These are phyloP conservation scores for Etheostoma perlongum DNA, from an alignment of 2,797 vertebrate species.

Conservation along the genomic window DNA sequence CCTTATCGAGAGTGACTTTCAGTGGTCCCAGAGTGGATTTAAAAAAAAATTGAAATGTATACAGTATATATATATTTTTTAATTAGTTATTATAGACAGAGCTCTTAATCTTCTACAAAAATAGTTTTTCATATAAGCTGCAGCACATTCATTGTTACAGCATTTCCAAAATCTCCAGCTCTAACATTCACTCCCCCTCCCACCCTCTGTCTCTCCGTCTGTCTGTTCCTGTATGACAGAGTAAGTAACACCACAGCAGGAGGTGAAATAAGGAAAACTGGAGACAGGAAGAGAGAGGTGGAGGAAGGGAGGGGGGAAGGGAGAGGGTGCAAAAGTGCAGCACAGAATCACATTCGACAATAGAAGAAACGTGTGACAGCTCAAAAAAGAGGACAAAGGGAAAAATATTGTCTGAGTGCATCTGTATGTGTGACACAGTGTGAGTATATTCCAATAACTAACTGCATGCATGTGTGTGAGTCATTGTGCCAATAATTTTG, in stretches of 20 bases:
- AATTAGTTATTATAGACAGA: not conserved
- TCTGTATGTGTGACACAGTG: constrained; percentile 30
- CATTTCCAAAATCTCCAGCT: constrained; percentile 62
- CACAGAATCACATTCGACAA: constrained; percentile 48
- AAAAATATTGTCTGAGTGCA: constrained; percentile 9
- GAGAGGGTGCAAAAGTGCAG: constrained; percentile 71
- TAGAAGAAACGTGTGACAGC: constrained; percentile 65
- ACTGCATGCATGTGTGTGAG: constrained; percentile 39
- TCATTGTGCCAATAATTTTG: constrained; percentile 53
- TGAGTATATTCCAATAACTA: constrained; percentile 45
- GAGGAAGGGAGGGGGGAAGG: constrained; percentile 33
- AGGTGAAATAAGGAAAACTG: constrained; percentile 75
- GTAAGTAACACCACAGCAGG: constrained; percentile 82
- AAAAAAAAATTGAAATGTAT: not conserved
- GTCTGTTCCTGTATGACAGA: constrained; percentile 80
- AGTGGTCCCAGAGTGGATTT: not conserved
- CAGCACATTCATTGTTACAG: constrained; percentile 36
- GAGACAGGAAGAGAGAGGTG: constrained; percentile 72
- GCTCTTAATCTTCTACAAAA: not conserved
- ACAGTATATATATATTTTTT: not conserved
- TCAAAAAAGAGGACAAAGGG: constrained; percentile 55
- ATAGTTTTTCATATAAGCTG: constrained; percentile 24
- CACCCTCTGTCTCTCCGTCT: constrained; percentile 70
- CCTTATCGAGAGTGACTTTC: not conserved
- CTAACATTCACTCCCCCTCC: constrained; percentile 52